phyloP scores from a whole-genome alignment of 2,797 vertebrate species.

The Mastacembelus armatus region DNA sequence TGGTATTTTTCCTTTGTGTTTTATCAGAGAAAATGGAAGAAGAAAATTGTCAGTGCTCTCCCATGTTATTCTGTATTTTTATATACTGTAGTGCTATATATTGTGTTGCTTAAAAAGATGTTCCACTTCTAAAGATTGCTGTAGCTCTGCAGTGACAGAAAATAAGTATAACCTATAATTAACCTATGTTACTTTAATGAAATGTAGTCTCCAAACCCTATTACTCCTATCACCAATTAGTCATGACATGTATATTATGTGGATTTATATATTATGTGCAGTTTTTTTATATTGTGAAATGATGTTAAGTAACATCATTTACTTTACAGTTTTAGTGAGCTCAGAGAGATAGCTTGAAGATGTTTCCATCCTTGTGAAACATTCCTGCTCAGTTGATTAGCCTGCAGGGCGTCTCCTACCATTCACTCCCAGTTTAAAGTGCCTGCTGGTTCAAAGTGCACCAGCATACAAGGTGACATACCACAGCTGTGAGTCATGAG shows the following conservation, averaged over 20 bases:
- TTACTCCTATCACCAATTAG: too few relatives aligned
- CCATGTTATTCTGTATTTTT: too few relatives aligned
- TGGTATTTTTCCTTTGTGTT: too few relatives aligned
- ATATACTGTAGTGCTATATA: background rate
- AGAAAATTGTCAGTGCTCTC: background rate
- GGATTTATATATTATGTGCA: background rate
- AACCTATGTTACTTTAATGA: background rate
- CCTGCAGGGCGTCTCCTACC: constrained; percentile 30
- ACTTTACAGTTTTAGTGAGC: too few relatives aligned
- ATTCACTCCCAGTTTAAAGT: constrained; percentile 42
- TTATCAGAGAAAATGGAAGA: background rate
- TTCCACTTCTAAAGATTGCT: too few relatives aligned
- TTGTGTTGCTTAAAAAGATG: background rate
- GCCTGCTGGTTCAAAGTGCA: constrained; percentile 58
- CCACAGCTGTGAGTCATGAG: constrained; percentile 55
- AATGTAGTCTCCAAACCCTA: background rate
- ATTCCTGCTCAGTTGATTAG: constrained; percentile 23
- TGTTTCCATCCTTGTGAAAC: constrained; percentile 22
- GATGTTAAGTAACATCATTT: background rate
- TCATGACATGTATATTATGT: background rate
- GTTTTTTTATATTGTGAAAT: too few relatives aligned
- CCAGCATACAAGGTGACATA: constrained; percentile 39
- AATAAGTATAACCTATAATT: background rate
- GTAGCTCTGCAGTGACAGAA: too few relatives aligned
- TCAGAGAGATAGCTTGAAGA: background rate